Base-by-base conservation (phyloP, 2,888 invertebrate species). In the Blastobasis lacticolella region DNA sequence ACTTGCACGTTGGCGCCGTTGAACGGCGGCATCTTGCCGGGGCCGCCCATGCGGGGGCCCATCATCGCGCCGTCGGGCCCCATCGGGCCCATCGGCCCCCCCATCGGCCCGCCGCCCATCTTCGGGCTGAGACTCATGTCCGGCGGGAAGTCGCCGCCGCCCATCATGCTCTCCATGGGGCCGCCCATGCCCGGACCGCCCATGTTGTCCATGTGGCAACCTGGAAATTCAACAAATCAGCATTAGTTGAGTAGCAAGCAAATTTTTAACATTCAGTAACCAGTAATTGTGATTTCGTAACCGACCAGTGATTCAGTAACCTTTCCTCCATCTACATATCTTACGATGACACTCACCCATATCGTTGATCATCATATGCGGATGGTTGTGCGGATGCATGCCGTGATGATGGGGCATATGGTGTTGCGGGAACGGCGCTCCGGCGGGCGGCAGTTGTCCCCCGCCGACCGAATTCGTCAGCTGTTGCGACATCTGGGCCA, bases 401-500 rank as follows among this genome's bases (percentile, higher is more conserved):
- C 73, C 69, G 60, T 87, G 87, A 52, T 87, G 88, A 52, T 88
- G 88, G 58, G 82, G 88, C 85, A 86, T 81, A 61, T 88, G 88
- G 57, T 86, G 88, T 1, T 84, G 84, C 49, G 76, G 66, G 5
- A 73, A 72, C 49, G 69, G 73, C 41, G 83, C 83, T 40, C 83
- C 84, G 83, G 82, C 81, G 54, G 80, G 81, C 4, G 78, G 76
- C 9, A 79, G 76, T 8, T 77, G 76, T n/a, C 81, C 78, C 40
- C 80, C 81, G n/a, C 87, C 83, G 91, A 74, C 86, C 42, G 94
- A 93, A 68, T 93, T 95, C 9, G 96, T 95, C 59, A 97, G 83
- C 73, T 96, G 96, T 71, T 97, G 97, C 57, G 96, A 96, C 97
- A 97, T 97, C 81, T 97, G 97, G 51, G 97, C 96, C 68, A 97